Evolutionary conservation across 2,797 vertebrate species (phyloP).

Genomic region (Nannoperca australis): DNA sequence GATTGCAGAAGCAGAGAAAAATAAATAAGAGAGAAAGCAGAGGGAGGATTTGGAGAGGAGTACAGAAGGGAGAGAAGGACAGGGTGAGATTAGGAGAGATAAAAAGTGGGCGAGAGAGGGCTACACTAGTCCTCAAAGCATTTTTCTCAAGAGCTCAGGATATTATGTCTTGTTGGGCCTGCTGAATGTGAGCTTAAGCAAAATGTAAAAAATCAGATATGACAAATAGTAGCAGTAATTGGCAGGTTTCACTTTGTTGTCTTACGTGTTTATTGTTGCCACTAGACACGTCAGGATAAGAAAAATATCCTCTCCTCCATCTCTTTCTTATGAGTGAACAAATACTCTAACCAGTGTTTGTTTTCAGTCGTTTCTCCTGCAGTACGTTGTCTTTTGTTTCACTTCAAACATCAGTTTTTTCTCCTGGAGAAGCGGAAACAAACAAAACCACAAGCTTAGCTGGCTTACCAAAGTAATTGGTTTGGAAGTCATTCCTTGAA

Average conservation of each 20-base stretch:
- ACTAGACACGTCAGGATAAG: constrained; percentile 42
- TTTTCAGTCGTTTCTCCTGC: constrained; percentile 49
- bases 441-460: constrained; percentile 55
- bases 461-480: constrained; percentile 70
- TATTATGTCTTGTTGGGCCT: constrained; percentile 19
- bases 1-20: constrained; percentile 40
- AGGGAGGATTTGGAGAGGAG: constrained; percentile 29
- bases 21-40: constrained; percentile 45
- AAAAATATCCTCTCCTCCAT: constrained; percentile 25
- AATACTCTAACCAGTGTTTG: constrained; percentile 63
- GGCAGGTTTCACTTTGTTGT: constrained; percentile 62
- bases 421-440: constrained; percentile 52
- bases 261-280: constrained; percentile 56
- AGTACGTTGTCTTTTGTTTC: constrained; percentile 64
- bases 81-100: constrained; percentile 42
- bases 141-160: constrained; percentile 34
- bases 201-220: constrained; percentile 32
- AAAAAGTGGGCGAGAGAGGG: constrained; percentile 12
- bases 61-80: constrained; percentile 25
- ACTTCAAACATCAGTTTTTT: constrained; percentile 68
- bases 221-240: constrained; percentile 61
- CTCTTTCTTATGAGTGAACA: constrained; percentile 43
- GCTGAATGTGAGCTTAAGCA: constrained; percentile 12
- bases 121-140: constrained; percentile 28
- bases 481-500: constrained; percentile 62